Percentiles rank a stretch among this genome's conserved stretches.
These are phyloP conservation scores for Spodoptera picta DNA, from an alignment of 2,888 invertebrate genomes.

Conservation along the genomic window DNA sequence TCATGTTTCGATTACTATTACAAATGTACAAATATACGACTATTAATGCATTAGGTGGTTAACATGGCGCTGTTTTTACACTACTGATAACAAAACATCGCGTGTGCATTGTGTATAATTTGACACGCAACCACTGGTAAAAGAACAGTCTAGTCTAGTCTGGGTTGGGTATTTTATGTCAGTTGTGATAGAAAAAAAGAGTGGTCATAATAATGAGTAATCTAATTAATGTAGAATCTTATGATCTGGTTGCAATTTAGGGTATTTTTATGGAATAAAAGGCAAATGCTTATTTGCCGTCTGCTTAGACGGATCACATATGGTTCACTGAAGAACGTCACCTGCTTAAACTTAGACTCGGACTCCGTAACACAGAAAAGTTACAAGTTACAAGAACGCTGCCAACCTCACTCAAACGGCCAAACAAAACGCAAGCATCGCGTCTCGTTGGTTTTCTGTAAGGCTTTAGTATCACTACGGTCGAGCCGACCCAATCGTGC, in stretches of 20 bases:
- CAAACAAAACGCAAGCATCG: too few relatives aligned
- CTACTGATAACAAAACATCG: constrained; percentile 39
- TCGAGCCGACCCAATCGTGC: too few relatives aligned
- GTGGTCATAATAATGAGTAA: background rate
- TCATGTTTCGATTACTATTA: constrained; percentile 19
- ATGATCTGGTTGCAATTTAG: background rate
- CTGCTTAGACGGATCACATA: too few relatives aligned
- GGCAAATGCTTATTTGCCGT: too few relatives aligned
- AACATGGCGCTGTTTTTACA: constrained; percentile 42
- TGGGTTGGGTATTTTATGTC: constrained; percentile 43
- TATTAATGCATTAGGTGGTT: constrained; percentile 29
- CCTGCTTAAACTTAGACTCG: too few relatives aligned
- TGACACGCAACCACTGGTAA: constrained; percentile 49
- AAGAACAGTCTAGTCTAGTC: constrained; percentile 32
- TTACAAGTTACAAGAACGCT: too few relatives aligned
- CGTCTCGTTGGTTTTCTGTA: too few relatives aligned
- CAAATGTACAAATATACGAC: constrained; percentile 5
- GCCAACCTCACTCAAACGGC: too few relatives aligned
- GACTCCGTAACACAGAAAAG: too few relatives aligned
- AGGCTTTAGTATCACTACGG: too few relatives aligned
- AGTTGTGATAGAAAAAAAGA: constrained; percentile 13
- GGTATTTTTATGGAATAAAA: too few relatives aligned
- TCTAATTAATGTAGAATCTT: constrained; percentile 1
- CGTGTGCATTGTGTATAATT: constrained; percentile 41
- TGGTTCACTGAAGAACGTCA: too few relatives aligned